Conservation (phyloP, 2,797 vertebrate species). For the Pangasius djambal region DNA sequence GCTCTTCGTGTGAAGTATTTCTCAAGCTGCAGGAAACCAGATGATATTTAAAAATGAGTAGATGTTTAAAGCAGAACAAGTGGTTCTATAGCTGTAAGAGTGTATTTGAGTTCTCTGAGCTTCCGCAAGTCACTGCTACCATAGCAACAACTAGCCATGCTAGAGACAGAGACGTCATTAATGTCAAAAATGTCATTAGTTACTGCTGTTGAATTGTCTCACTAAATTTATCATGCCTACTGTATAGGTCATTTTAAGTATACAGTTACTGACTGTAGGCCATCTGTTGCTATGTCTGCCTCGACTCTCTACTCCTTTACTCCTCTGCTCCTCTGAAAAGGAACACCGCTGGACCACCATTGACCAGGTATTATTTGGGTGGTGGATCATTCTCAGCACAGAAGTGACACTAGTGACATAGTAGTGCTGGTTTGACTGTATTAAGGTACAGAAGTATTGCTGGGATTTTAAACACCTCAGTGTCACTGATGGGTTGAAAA, state of each 20-base stretch:
- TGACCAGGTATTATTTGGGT: not conserved
- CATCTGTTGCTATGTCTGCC: not conserved
- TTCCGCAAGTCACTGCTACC: not conserved
- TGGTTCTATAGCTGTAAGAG: not conserved
- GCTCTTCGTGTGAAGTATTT: not conserved
- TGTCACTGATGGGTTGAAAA: not conserved
- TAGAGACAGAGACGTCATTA: not conserved
- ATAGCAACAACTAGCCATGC: not conserved
- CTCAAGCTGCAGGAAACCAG: not conserved
- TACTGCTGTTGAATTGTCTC: not conserved
- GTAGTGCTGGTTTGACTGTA: not conserved
- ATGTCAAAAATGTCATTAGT: not conserved
- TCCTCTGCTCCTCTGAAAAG: not conserved
- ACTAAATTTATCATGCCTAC: not conserved
- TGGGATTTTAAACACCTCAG: not conserved
- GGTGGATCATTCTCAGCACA: not conserved
- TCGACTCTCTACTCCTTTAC: not conserved
- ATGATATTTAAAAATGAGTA: not conserved
- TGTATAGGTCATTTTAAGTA: not conserved
- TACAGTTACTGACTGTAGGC: not conserved
- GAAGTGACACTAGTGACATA: not conserved
- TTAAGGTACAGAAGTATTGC: not conserved
- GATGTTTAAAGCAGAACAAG: not conserved
- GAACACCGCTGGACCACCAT: not conserved
- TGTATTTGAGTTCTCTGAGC: not conserved